phyloP scores from a whole-genome alignment of 2,113 vertebrate species.

The Stictonetta naevosa region DNA sequence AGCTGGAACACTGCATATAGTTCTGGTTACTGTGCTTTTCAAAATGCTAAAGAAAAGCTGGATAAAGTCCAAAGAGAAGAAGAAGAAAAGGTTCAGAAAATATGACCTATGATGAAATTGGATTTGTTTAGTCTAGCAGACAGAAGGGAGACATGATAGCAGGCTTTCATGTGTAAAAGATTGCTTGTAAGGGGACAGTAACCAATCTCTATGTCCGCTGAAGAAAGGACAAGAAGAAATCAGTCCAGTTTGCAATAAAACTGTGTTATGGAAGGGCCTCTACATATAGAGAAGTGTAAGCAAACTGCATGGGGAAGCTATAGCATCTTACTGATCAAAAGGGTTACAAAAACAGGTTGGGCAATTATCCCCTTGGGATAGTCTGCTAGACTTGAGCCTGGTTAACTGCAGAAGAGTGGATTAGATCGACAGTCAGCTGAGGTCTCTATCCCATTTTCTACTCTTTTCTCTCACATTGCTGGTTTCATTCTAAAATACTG shows the following conservation, averaged over 20 bases:
- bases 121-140: slow-evolving; percentile 35
- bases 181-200: neutral
- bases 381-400: neutral
- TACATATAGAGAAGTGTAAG: neutral
- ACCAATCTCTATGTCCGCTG: neutral
- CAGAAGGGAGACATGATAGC: neutral
- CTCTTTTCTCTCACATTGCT: neutral
- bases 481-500: neutral
- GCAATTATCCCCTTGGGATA: neutral
- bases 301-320: neutral
- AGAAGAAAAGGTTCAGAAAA: neutral
- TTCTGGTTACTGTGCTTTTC: neutral
- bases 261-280: neutral
- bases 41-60: slow-evolving; percentile 1
- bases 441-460: neutral
- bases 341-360: neutral
- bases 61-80: neutral
- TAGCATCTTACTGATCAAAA: neutral
- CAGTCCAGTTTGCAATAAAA: neutral
- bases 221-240: neutral
- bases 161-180: neutral
- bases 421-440: neutral
- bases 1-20: neutral
- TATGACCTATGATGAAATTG: neutral
- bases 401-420: neutral